phyloP scores from a whole-genome alignment of 2,888 invertebrate genomes.

The Conus canariensis region DNA sequence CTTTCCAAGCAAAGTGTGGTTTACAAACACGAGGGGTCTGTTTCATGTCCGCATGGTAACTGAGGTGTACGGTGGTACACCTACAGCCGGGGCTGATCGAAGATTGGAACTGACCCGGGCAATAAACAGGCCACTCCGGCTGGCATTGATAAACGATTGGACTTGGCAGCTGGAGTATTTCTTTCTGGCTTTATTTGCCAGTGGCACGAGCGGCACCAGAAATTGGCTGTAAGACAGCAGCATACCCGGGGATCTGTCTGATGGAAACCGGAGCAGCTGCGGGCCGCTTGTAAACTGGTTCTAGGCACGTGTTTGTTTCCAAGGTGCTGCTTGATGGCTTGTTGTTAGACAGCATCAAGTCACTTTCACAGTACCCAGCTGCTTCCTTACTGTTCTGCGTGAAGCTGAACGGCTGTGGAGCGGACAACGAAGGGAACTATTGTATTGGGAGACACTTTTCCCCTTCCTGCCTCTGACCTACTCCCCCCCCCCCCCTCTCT shows the following conservation, averaged over 20 bases:
- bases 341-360: not conserved
- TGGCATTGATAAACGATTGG: slow-evolving; percentile 1
- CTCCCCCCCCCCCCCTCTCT: too few relatives aligned
- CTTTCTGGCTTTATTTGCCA: not conserved
- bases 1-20: too few relatives aligned
- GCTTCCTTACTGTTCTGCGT: too few relatives aligned
- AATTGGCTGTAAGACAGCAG: not conserved
- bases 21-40: too few relatives aligned
- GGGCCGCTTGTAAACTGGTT: not conserved
- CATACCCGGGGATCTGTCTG: not conserved
- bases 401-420: too few relatives aligned
- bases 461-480: too few relatives aligned
- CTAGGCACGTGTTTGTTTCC: not conserved
- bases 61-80: not conserved
- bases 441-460: too few relatives aligned
- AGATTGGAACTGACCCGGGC: not conserved
- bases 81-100: not conserved
- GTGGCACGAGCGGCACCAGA: not conserved
- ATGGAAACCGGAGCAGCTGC: not conserved
- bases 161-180: not conserved
- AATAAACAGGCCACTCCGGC: not conserved
- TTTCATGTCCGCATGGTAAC: too few relatives aligned
- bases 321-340: not conserved
- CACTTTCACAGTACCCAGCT: not conserved
- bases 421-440: too few relatives aligned